Conservation (phyloP, 2,797 vertebrate genomes). For the Lepilemur ruficaudatus region DNA sequence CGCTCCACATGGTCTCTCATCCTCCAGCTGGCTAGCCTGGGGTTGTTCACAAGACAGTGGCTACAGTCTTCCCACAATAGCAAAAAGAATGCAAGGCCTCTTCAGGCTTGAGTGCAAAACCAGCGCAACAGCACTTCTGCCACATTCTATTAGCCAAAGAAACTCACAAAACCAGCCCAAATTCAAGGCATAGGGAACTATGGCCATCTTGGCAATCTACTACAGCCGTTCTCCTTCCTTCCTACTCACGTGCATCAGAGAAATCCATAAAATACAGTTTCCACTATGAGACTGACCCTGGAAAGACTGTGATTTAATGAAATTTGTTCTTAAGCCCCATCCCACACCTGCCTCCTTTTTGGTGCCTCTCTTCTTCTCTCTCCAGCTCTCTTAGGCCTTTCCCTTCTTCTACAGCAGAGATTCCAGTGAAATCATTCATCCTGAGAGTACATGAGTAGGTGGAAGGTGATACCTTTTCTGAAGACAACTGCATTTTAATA, state of each 20-base stretch:
- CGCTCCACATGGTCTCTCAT: not conserved
- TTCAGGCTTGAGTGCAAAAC: not conserved
- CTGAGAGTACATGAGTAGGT: not conserved
- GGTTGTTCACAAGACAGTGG: not conserved
- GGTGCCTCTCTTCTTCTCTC: not conserved
- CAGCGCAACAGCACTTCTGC: not conserved
- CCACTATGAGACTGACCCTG: not conserved
- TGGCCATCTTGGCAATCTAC: not conserved
- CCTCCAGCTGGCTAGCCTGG: not conserved
- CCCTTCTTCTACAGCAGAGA: not conserved
- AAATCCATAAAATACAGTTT: not conserved
- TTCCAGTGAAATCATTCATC: not conserved
- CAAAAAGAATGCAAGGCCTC: not conserved
- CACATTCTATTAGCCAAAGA: not conserved
- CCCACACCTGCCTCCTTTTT: not conserved
- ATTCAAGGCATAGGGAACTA: not conserved
- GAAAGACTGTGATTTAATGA: not conserved
- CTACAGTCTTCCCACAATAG: not conserved
- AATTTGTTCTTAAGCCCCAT: not conserved
- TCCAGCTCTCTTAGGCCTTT: not conserved
- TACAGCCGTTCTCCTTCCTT: not conserved
- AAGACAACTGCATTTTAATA: not conserved
- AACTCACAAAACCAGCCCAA: not conserved
- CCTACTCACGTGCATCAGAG: not conserved
- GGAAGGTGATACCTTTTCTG: not conserved